phyloP scores from a whole-genome alignment of 2,113 vertebrate genomes.

The Alaudala cheleensis region DNA sequence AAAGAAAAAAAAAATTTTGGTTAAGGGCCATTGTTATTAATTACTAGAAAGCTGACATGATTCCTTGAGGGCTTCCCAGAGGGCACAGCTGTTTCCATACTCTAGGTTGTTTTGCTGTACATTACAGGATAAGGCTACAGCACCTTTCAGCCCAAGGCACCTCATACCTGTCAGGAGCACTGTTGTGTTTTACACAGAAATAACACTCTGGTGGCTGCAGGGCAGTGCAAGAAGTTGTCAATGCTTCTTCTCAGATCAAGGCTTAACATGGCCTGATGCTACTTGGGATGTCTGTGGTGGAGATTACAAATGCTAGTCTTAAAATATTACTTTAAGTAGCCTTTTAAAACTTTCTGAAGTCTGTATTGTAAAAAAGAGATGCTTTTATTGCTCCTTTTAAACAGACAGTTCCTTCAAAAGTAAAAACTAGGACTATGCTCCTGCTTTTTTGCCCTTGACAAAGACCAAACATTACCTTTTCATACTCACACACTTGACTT shows the following conservation, averaged over 20 bases:
- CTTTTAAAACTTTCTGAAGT: not conserved
- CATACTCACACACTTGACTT: not conserved
- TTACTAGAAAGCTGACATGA: not conserved
- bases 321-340: not conserved
- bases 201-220: not conserved
- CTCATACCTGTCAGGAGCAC: accelerated
- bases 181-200: not conserved
- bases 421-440: not conserved
- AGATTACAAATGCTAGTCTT: not conserved
- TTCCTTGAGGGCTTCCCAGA: not conserved
- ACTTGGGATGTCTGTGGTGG: not conserved
- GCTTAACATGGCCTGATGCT: not conserved
- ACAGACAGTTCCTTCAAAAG: not conserved
- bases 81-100: not conserved
- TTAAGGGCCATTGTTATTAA: not conserved
- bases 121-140: not conserved
- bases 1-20: not conserved
- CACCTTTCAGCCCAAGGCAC: not conserved
- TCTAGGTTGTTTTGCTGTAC: not conserved
- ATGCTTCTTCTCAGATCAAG: not conserved
- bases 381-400: not conserved
- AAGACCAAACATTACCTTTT: not conserved
- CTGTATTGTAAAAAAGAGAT: not conserved
- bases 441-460: not conserved
- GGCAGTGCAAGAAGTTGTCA: not conserved